Evolutionary conservation across 2,113 vertebrate genomes (phyloP), one percentile per base, ranked within the genome.

Genomic region (Sapajus apella): DNA sequence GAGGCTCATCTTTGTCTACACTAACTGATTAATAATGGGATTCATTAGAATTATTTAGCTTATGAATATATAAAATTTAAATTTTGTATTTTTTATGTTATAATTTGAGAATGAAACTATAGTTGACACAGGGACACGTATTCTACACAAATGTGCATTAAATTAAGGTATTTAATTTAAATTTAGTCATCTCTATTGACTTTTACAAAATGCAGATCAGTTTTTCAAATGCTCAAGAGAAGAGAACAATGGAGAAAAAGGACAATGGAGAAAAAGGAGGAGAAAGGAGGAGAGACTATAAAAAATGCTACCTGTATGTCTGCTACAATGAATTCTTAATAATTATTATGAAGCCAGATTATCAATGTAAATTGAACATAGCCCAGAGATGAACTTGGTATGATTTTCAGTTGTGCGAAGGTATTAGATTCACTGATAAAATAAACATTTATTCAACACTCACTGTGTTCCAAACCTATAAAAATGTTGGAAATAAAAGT

Each of bases 41-140:
- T 76, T 75, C 21, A 64, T 55, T 91, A 40, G 9, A 91, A 96
- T 83, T 96, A 72, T 80, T 97, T 94, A 88, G 10, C 61, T 88
- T 55, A 73, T 18, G 32, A 14, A 55, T 32, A 61, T 23, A 82
- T 68, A 0, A 72, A 93, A 68, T 72, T 93, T 81, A 40, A 80
- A 52, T 82, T 92, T 94, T 92, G 9, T 20, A 43, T 50, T n/a
- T 66, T 14, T 43, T 92, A 17, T 50, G 27, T 43, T 90, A 11
- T 47, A 79, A 75, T 64, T 83, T 93, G 37, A 85, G 64, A 87
- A 85, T 73, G 90, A 81, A 75, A 7, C 16, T 72, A 43, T 23
- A 75, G 5, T 45, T 92, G 43, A 40, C n/a, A 70, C 1, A 37
- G 20, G 79, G 10, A 88, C 21, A 89, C 1, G 1, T 66, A 80